Percentiles rank a stretch among this genome's conserved stretches.
These are phyloP conservation scores for Crenuchus spilurus DNA, from an alignment of 2,797 vertebrate species.

Conservation along the genomic window DNA sequence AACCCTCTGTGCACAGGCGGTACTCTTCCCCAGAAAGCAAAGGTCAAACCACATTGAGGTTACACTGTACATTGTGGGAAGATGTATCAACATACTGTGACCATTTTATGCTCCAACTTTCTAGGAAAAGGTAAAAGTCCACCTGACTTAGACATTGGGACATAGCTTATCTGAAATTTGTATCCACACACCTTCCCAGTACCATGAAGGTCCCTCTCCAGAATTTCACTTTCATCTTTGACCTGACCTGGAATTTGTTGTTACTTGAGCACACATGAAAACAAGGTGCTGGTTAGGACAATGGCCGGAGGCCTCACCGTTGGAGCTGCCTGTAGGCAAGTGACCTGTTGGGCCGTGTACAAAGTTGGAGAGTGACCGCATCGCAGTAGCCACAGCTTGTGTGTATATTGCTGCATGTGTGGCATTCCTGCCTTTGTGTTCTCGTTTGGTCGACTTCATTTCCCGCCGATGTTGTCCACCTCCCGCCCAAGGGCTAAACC, in stretches of 20 bases:
- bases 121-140: constrained; percentile 3
- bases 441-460: constrained; percentile 60
- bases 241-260: constrained; percentile 42
- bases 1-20: neutral
- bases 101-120: neutral
- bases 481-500: constrained; percentile 33
- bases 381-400: constrained; percentile 63
- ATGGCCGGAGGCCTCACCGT: constrained; percentile 29
- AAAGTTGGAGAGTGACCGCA: constrained; percentile 59
- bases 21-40: neutral
- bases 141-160: neutral
- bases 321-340: constrained; percentile 37
- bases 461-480: constrained; percentile 48
- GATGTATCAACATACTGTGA: constrained; percentile 3
- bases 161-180: neutral
- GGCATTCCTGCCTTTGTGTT: constrained; percentile 72
- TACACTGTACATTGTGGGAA: neutral
- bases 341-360: constrained; percentile 42
- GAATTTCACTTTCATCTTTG: constrained; percentile 38
- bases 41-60: constrained; percentile 9
- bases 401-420: constrained; percentile 70
- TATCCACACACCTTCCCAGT: neutral
- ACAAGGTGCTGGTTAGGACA: constrained; percentile 39
- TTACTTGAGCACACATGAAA: constrained; percentile 43
- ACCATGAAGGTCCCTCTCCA: neutral